Evolutionary conservation across 1,140 invertebrate species (phyloP), one percentile per base, ranked within the genome.

Genomic region (Caerostris extrusa): DNA sequence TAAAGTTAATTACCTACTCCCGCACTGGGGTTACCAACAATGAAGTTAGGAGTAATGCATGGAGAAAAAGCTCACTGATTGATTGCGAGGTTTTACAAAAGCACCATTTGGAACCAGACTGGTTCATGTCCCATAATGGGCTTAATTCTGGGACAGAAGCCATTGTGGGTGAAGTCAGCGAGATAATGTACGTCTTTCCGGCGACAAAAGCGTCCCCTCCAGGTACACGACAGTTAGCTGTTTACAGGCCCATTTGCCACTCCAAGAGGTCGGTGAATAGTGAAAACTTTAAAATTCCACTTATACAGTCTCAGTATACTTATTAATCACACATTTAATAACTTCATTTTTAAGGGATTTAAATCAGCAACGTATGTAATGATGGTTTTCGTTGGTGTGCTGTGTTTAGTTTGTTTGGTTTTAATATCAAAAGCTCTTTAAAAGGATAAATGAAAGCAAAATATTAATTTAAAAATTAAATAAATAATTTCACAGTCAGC

Each of bases 1-100:
- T 88, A 88, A 88, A 88, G 86, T 88, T 88, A 88, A 88, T 88
- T 88, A 88, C 86, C 60, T 61, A 67, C 86, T 67, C 82, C 55
- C 57, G 82, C 82, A n/a, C 82, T 85, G 55, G 58, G 34, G 86
- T 55, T 88, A 67, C 86, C 67, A 88, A 88, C 86, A 88, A 88
- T 88, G 86, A 67, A 88, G 57, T 64, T 88, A 88, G 55, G 55
- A 19, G 61, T 64, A 88, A 88, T 88, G 86, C 34, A 17, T 14
- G 50, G 86, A 88, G 86, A 88, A 88, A n/a, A 88, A 67, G 83
- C 83, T 64, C 55, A 64, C 86, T 88, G 86, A 88, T 88, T 88
- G 86, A 88, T 88, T 67, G 86, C 50, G 50, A 10, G 86, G 58
- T 88, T 88, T 88, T 64, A 61, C 58, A 88, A 67, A n/a, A 64